Base-by-base conservation (phyloP, 2,113 vertebrate genomes). In the Gallinago paraguaiae region DNA sequence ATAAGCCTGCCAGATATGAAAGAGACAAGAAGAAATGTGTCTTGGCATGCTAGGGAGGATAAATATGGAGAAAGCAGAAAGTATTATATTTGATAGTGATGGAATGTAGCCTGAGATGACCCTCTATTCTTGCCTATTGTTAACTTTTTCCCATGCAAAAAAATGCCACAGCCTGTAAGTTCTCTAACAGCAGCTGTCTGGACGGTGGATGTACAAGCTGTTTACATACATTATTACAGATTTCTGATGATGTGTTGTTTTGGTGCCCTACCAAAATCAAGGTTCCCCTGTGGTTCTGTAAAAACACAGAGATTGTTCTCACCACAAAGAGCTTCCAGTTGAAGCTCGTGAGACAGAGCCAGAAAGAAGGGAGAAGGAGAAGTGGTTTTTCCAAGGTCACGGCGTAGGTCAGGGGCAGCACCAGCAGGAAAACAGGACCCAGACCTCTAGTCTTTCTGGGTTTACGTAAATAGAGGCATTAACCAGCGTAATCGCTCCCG, bases 51-150 rank as follows among this genome's bases (percentile, higher is more conserved):
- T 92, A 67, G 54, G 56, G 54, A 92, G 78, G 77, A 45, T 53
- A 94, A 89, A 86, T 71, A 81, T 75, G 80, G 80, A 89, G 90
- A 93, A 95, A 95, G 77, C 63, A 87, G 41, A 86, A 95, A 91
- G 77, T 84, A 88, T 64, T 92, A 69, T 57, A 87, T 94, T 85
- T 84, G 92, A 96, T 95, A 93, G 90, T 7, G 18, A 76, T 77
- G 83, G 93, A 95, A 96, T 93, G 87, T 97, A 1, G 57, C 95
- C 95, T 94, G 86, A 94, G 67, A 86, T 93, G 95, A 96, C 95
- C 93, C 70, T 92, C 70, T 48, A 1, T 79, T 89, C 60, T 88
- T 87, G 75, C 54, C 77, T 79, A 87, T 92, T 92, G 88, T 93
- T 95, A 90, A 93, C 67, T 89, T 96, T 63, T 92, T 92, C 86